Percentiles rank a stretch among this genome's conserved stretches.
These are phyloP conservation scores for Aythya baeri DNA, from an alignment of 2,113 vertebrate species.

Conservation along the genomic window DNA sequence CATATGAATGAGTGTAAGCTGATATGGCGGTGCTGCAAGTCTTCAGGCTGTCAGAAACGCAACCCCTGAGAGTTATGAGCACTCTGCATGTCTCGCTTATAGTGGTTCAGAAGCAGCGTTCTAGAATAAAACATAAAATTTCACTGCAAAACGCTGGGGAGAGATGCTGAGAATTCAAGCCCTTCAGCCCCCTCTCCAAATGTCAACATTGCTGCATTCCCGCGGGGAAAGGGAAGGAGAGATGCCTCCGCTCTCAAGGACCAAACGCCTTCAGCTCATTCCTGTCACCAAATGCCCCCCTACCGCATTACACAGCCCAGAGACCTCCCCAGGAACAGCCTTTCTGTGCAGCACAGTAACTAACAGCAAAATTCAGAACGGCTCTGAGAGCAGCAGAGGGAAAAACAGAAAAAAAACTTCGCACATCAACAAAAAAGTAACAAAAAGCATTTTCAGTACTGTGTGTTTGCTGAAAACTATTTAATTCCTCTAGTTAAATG, in stretches of 20 bases:
- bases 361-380: neutral
- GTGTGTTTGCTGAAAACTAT: neutral
- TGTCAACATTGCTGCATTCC: conserved; percentile 1
- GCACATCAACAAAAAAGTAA: neutral
- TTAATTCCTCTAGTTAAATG: neutral
- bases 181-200: conserved; percentile 15
- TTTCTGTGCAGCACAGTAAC: neutral
- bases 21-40: neutral
- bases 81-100: neutral
- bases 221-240: conserved; percentile 23
- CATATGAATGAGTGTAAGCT: neutral
- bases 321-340: neutral
- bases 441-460: neutral
- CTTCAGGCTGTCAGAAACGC: neutral
- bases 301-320: neutral
- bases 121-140: conserved; percentile 7
- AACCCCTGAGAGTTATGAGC: neutral
- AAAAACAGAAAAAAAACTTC: neutral
- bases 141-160: neutral
- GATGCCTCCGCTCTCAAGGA: conserved; percentile 22
- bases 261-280: conserved; percentile 50
- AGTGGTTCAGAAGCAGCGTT: neutral
- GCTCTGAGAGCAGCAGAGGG: neutral
- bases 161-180: neutral
- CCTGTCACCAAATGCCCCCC: conserved; percentile 36